These are phyloP conservation scores for Propithecus coquereli DNA, from an alignment of 2,113 vertebrate genomes.

Conservation along the genomic window DNA sequence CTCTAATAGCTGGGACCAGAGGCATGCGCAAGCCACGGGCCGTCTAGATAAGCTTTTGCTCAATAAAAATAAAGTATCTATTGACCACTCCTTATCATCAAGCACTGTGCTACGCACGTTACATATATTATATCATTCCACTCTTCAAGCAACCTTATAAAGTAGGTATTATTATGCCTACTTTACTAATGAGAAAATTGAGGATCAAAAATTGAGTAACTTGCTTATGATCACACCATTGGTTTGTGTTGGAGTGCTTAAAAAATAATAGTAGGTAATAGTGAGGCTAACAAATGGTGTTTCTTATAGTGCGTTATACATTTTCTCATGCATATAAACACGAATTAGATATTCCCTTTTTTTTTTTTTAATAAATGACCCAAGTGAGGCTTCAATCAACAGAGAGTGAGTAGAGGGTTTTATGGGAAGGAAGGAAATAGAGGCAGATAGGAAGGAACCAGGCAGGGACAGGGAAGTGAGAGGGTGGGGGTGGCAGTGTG, in stretches of 20 bases:
- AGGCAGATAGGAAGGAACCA: background rate
- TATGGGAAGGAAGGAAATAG: slow-evolving; percentile 25
- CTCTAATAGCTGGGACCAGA: no score
- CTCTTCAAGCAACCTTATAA: background rate
- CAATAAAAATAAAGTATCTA: background rate
- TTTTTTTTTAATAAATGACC: background rate
- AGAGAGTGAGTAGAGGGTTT: background rate
- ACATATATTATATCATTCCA: background rate
- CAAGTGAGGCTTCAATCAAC: background rate
- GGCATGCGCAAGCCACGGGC: no score
- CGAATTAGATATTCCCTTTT: background rate
- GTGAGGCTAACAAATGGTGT: background rate
- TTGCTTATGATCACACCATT: background rate
- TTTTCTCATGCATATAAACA: background rate
- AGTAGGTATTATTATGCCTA: background rate
- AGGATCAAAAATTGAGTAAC: background rate
- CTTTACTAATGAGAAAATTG: background rate
- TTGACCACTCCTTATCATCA: background rate
- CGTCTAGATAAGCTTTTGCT: background rate
- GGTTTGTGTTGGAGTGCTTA: background rate
- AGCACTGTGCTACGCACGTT: background rate
- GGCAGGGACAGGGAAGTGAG: background rate
- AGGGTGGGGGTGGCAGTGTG: rapidly evolving
- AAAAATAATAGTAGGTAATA: background rate
- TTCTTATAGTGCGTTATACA: background rate